Evolutionary conservation across 1,140 invertebrate species (phyloP).

Genomic region (Nylanderia fulva): DNA sequence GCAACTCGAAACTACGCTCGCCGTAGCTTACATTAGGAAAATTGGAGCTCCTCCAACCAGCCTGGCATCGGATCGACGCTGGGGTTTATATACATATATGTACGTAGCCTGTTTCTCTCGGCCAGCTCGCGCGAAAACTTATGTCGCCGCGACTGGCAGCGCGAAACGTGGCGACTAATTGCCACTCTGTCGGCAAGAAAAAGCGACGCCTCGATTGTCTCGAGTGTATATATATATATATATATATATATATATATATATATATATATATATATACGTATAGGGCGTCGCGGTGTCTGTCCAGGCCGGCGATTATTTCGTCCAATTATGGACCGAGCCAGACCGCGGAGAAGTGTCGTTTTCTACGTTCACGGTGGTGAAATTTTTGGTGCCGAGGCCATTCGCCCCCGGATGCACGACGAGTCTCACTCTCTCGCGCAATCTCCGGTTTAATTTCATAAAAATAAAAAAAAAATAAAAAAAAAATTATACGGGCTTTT

Average conservation of each 20-base stretch:
- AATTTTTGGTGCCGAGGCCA: conserved; percentile 17
- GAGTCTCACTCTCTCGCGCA: background rate
- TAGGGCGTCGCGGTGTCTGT: background rate
- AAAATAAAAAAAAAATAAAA: too few species aligned
- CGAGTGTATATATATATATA: too few species aligned
- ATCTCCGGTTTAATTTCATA: conserved; percentile 21
- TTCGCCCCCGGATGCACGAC: background rate
- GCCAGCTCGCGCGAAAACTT: conserved; percentile 15
- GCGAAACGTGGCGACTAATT: conserved; percentile 54
- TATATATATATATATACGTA: too few species aligned
- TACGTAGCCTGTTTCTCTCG: conserved; percentile 1
- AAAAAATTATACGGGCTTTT: conserved; percentile 33
- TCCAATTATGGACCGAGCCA: background rate
- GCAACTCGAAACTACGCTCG: conserved; percentile 66
- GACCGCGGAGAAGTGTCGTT: conserved; percentile 6
- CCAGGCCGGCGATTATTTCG: background rate
- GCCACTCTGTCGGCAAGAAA: conserved; percentile 22
- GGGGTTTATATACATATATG: conserved; percentile 19
- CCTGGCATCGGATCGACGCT: conserved; percentile 64
- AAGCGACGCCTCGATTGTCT: conserved; percentile 30
- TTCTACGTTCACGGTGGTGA: background rate
- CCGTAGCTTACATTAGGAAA: conserved; percentile 77
- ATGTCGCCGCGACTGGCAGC: conserved; percentile 20
- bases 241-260: too few species aligned
- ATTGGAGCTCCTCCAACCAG: conserved; percentile 79